These are phyloP conservation scores for Argyresthia albistria DNA, from an alignment of 2,888 invertebrate genomes.

Conservation along the genomic window DNA sequence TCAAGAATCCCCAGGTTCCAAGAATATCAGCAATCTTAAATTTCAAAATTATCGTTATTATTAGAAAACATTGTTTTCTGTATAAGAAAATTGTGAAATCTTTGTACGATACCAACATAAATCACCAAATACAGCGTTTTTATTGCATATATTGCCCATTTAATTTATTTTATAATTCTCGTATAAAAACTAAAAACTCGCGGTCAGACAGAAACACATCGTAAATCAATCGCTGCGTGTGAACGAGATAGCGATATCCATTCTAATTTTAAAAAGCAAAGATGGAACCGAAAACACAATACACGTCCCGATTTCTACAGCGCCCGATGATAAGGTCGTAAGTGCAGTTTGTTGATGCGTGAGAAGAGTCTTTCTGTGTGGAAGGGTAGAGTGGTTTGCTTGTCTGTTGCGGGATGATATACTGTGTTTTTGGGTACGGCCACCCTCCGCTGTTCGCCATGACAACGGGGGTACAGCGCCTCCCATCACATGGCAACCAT, in stretches of 20 bases:
- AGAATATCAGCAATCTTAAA: no score
- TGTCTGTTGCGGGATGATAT: slow-evolving; percentile 25
- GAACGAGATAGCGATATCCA: slow-evolving; percentile 45
- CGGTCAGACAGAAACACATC: slow-evolving; percentile 34
- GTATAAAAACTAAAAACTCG: slow-evolving; percentile 27
- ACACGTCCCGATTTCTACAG: slow-evolving; percentile 49
- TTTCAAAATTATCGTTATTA: no score
- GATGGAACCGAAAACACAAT: slow-evolving; percentile 70
- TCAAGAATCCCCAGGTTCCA: no score
- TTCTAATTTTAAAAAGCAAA: slow-evolving; percentile 71
- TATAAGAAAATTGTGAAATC: no score
- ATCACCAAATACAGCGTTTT: no score
- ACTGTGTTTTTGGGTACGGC: slow-evolving; percentile 43
- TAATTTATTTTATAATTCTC: background rate
- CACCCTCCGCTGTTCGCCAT: slow-evolving; percentile 65
- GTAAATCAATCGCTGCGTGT: slow-evolving; percentile 17
- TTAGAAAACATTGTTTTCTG: no score
- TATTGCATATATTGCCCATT: background rate
- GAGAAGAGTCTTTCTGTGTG: slow-evolving; percentile 37
- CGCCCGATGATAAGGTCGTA: slow-evolving; percentile 34
- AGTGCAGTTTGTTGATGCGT: slow-evolving; percentile 35
- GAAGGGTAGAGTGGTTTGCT: slow-evolving; percentile 47
- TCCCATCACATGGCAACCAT: slow-evolving; percentile 71
- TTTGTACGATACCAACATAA: no score
- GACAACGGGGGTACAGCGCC: slow-evolving; percentile 61